Evolutionary conservation across 1,140 invertebrate species (phyloP), one percentile per base, ranked within the genome.

Genomic region (Orius insidiosus): DNA sequence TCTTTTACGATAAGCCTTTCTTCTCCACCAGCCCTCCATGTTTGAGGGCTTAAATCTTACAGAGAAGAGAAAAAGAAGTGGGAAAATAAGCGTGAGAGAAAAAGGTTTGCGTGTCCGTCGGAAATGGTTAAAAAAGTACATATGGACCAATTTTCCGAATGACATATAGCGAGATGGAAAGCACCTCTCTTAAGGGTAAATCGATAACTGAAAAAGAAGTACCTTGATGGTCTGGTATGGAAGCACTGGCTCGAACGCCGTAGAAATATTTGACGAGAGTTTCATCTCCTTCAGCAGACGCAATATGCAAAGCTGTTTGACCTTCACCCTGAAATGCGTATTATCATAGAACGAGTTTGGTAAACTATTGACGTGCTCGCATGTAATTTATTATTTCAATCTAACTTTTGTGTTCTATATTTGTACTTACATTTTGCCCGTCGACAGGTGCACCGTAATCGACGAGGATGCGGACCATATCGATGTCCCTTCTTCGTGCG

Each of bases 231-330:
- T 98, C 94, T 31, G 81, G 72, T 51, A 97, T 80, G 53, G 88
- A 85, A 7, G 93, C 86, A 49, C 87, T 90, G 1, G 93, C 94
- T 56, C 89, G 75, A 32, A 90, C 82, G 18, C 87, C 78, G 60
- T 93, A 93, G 58, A 98, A 86, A 61, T 92, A 93, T 64, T 95
- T 96, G 1, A 98, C 79, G 33, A 96, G 65, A 0, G 75, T 72
- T 59, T 97, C 92, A 60, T 98, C 92, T 3, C 92, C 93, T 59
- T 93, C 85, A 5, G 82, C 82, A n/a, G 92, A 86, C 0, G 89
- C 86, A 45, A 98, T 85, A 57, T 98, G 94, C 15, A 98, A 61
- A 1, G 89, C 71, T 0, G 92, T 95, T 63, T 93, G 85, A 0
- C 93, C 93, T 40, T 92, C 80, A 1, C 80, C 78, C 79, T 83